These are phyloP conservation scores for Manis pentadactyla DNA, from an alignment of 2,797 vertebrate species.

Conservation along the genomic window DNA sequence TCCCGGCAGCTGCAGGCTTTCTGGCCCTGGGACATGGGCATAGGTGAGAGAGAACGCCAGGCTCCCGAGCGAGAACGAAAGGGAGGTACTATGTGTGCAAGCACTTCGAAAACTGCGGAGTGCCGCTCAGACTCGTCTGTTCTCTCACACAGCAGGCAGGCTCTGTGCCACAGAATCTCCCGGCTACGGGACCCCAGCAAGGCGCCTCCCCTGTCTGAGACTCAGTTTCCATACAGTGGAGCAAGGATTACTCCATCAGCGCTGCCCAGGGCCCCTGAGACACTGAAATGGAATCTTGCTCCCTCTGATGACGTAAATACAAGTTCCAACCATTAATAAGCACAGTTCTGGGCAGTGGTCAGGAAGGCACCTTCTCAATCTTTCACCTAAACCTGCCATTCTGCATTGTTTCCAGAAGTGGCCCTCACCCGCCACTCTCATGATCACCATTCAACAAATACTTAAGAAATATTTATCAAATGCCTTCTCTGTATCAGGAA, in stretches of 20 bases:
- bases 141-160: rapidly evolving
- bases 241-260: not conserved
- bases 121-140: rapidly evolving
- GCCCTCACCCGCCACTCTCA: not conserved
- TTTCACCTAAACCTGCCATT: not conserved
- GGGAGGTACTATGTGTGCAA: rapidly evolving
- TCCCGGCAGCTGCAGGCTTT: not conserved
- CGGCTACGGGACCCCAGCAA: not conserved
- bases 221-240: not conserved
- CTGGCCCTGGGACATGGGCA: not conserved
- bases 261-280: not conserved
- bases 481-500: not conserved
- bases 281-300: not conserved
- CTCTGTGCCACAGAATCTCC: not conserved
- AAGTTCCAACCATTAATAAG: rapidly evolving
- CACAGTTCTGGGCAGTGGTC: rapidly evolving
- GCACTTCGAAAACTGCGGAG: not conserved
- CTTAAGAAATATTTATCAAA: not conserved
- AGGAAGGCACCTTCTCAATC: not conserved
- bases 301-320: not conserved
- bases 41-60: no score
- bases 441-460: not conserved
- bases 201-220: not conserved
- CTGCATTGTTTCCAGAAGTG: not conserved
- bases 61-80: not conserved